Evolutionary conservation across 2,113 vertebrate genomes (phyloP).

Genomic region (Columba janthina): DNA sequence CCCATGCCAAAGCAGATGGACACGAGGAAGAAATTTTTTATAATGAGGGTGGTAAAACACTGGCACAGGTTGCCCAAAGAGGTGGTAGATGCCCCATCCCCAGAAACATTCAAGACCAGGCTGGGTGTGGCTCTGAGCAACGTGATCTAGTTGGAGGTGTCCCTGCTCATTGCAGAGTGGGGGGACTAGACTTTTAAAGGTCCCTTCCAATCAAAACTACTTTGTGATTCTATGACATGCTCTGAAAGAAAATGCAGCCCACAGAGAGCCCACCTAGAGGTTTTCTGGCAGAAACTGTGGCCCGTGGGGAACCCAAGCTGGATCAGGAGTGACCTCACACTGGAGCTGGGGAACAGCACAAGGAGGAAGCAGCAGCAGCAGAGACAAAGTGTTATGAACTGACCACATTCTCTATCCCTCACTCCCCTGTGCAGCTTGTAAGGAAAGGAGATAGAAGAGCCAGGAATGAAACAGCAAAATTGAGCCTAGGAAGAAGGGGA

Average conservation of each 20-base stretch:
- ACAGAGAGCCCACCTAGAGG: accelerated
- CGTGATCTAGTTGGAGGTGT: too few species aligned
- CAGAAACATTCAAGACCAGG: too few species aligned
- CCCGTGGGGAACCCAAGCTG: background rate
- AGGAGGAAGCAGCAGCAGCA: background rate
- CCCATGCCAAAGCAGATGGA: accelerated
- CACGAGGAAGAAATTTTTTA: too few species aligned
- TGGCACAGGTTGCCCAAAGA: too few species aligned
- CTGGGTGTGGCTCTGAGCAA: too few species aligned
- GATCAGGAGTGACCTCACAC: background rate
- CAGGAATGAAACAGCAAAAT: background rate
- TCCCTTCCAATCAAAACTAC: too few species aligned
- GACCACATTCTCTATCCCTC: background rate
- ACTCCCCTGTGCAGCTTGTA: background rate
- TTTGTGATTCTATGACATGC: background rate
- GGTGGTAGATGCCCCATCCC: too few species aligned
- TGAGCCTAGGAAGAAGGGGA: background rate
- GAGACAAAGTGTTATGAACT: background rate
- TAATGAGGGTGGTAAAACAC: too few species aligned
- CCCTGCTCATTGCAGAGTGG: too few species aligned
- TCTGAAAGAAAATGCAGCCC: background rate
- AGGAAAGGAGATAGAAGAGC: background rate
- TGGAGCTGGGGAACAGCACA: background rate
- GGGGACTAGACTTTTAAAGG: too few species aligned
- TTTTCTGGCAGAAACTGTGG: background rate